Evolutionary conservation across 1,140 invertebrate genomes (phyloP), one percentile per base, ranked within the genome.

Genomic region (Pomphorhynchus laevis): DNA sequence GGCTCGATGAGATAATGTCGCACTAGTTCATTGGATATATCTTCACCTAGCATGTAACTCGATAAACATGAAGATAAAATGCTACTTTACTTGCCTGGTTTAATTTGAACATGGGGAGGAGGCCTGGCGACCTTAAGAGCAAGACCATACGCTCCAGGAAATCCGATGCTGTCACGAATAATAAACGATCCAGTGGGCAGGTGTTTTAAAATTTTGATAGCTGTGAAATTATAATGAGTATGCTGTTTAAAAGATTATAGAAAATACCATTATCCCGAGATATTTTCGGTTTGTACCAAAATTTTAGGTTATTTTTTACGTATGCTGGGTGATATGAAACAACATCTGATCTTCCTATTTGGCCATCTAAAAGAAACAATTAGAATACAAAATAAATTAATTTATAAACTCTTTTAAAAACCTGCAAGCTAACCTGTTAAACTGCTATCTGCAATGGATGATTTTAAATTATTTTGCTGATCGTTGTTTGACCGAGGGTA

Each of bases 1-100:
- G 84, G 79, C 54, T 98, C 86, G 48, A 95, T 84, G 8, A 95
- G 64, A 59, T 91, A 95, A 55, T 93, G 84, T 18, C 84, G 64
- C 16, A 93, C 80, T 9, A 82, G 59, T 53, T 84, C 77, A 48
- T 66, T 71, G n/a, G 54, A 53, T 5, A 65, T 64, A 50, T 72
- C 69, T 33, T 29, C 41, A 20, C 35, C 36, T 45, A n/a, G n/a
- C n/a, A n/a, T n/a, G n/a, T n/a, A n/a, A n/a, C n/a, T n/a, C n/a
- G n/a, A n/a, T n/a, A n/a, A n/a, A n/a, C n/a, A n/a, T n/a, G n/a
- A n/a, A n/a, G n/a, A n/a, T n/a, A n/a, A n/a, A n/a, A n/a, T n/a
- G n/a, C n/a, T n/a, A n/a, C n/a, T n/a, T n/a, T n/a, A n/a, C n/a
- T n/a, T n/a, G n/a, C n/a, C n/a, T n/a, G 50, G 48, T 47, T 57